Evolutionary conservation across 2,797 vertebrate species (phyloP).

Genomic region (Sebastiscus albofasciatus): DNA sequence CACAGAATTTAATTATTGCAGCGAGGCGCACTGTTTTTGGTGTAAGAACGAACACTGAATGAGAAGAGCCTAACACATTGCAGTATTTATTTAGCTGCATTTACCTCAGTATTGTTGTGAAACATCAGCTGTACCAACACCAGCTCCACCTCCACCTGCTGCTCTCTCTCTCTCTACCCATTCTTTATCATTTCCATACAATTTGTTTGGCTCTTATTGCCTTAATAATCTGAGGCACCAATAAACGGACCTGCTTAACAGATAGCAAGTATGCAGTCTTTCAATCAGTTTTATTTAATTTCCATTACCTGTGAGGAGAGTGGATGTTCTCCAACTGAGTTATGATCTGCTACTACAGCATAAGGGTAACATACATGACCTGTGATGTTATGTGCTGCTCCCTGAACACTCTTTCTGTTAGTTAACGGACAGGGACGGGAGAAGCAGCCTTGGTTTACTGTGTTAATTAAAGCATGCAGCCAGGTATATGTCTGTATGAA

Average conservation of each 20-base stretch:
- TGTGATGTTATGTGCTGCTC: conserved; percentile 35
- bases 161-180: neutral
- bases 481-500: conserved; percentile 18
- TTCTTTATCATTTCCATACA: neutral
- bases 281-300: neutral
- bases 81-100: neutral
- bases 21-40: no score
- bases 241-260: no score
- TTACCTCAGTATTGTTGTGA: neutral
- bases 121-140: neutral
- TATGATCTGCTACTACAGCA: neutral
- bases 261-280: no score
- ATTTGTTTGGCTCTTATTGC: neutral
- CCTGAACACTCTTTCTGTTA: conserved; percentile 19
- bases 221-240: neutral
- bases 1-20: no score
- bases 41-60: no score
- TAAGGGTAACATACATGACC: conserved; percentile 36
- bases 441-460: neutral
- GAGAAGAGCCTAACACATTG: neutral
- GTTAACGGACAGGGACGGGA: conserved; percentile 27
- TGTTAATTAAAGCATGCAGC: conserved; percentile 49
- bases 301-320: neutral
- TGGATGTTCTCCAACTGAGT: neutral
- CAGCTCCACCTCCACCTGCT: neutral